Evolutionary conservation across 2,797 vertebrate genomes (phyloP), one percentile per base, ranked within the genome.

Genomic region (Aulostomus chinensis): DNA sequence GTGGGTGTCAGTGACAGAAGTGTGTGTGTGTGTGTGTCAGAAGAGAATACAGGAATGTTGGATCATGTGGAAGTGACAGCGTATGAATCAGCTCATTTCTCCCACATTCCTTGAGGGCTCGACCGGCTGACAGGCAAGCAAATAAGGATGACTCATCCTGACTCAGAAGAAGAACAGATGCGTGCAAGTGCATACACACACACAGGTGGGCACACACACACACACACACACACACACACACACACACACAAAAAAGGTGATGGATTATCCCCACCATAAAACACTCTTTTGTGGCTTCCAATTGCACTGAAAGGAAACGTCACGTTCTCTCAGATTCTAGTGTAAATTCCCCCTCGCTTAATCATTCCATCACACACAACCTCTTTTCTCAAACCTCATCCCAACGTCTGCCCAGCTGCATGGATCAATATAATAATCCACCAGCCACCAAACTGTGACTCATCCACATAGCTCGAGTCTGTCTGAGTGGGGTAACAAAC

Each of bases 61-160:
- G 57, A 66, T 35, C 33, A 50, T 48, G 65, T 46, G 9, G 3
- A 39, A 43, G 41, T 36, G 41, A 48, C 36, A 30, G 55, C 10
- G 3, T 68, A 62, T 82, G 64, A 86, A 73, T 78, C 76, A 76
- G 76, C 63, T 73, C 7, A 24, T 64, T 49, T 38, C 39, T 53
- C 36, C 7, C 45, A 1, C 30, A 48, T 68, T 58, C 67, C 78
- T 60, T 52, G 14, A 43, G 68, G 74, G 61, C 39, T 24, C 73
- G 71, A 83, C 71, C 15, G 75, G 78, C 77, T 74, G 74, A 78
- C 80, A 85, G 70, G 56, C 28, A 31, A 54, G 68, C 63, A 75
- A 77, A 73, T 66, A 66, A 64, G 73, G 66, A 83, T 87, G 81
- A 85, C 55, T 87, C 83, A 84, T 82, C 51, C 56, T 71, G 67